Evolutionary conservation across 2,113 vertebrate genomes (phyloP), one percentile per base, ranked within the genome.

Genomic region (Otocyon megalotis): DNA sequence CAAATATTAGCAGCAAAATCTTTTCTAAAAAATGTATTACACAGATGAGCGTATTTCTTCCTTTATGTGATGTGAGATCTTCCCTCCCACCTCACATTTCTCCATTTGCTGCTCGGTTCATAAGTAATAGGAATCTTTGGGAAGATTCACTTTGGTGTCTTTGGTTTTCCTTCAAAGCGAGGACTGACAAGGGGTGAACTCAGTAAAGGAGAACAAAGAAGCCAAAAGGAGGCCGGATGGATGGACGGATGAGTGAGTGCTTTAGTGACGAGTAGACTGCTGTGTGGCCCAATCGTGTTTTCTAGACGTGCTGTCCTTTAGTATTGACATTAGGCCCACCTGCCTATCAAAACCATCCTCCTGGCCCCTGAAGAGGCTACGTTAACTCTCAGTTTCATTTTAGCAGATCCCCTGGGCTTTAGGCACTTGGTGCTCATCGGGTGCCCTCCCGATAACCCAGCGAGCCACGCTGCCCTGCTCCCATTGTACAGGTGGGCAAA

Each of bases 1-100:
- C 98, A 99, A 98, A 98, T 98, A 97, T 86, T 96, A 97, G 93
- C 93, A 97, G 92, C 37, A 53, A 79, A 92, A 43, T 67, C 88
- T 74, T 93, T 82, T 69, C 72, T 24, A 11, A 35, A 69, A 80
- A 65, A 35, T 48, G 30, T 20, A 8, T 93, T 63, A 15, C 30
- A n/a, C 76, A 90, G 72, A 67, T 12, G n/a, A 65, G 24, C 53
- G 30, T 32, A 19, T 86, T 87, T 94, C 72, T 95, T 58, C 30
- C 90, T 82, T 20, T 37, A 6, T 24, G 3, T 24, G 79, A 8
- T 24, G 17, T 32, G 58, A 7, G 3, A 2, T 58, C 26, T 69
- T 30, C 28, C 58, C 62, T 54, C 4, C 19, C 20, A 30, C 4
- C 60, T 32, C 14, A 0, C 22, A 2, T 35, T 56, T 95, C 22